Conservation (phyloP, 2,113 vertebrate genomes). For the Stomatorhinus ivindoensis region DNA sequence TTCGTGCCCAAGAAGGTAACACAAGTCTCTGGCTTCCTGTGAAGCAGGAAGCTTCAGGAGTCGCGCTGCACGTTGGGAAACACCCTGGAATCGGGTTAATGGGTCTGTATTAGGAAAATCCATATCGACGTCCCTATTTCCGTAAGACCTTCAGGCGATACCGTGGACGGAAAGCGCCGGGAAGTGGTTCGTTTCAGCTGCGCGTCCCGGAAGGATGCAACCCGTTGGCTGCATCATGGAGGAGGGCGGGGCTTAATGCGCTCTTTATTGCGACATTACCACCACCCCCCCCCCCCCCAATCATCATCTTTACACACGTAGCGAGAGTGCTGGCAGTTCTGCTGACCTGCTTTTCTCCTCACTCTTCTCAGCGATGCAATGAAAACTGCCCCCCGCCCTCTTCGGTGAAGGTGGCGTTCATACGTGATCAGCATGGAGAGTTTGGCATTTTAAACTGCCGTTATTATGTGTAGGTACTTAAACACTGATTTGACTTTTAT, state of each 20-base stretch:
- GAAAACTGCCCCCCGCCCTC: background rate
- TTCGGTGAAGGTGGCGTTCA: background rate
- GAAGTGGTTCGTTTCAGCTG: background rate
- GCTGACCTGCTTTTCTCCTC: background rate
- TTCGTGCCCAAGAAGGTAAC: background rate
- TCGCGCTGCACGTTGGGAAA: background rate
- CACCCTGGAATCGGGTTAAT: background rate
- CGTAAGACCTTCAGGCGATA: background rate
- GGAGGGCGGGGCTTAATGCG: background rate
- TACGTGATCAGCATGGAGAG: background rate
- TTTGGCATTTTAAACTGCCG: background rate
- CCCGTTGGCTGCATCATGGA: background rate
- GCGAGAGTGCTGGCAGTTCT: background rate
- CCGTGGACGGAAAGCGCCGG: background rate
- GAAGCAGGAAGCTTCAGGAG: background rate
- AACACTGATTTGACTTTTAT: background rate
- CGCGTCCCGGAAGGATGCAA: background rate
- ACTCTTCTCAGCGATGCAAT: background rate
- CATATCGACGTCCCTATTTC: conserved; percentile 3
- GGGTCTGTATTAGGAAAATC: conserved; percentile 16
- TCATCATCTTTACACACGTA: background rate
- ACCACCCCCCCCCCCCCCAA: background rate
- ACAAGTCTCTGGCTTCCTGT: background rate
- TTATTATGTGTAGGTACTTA: background rate
- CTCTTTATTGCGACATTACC: background rate